phyloP scores from a whole-genome alignment of 2,113 vertebrate species.

The Oryzias curvinotus region DNA sequence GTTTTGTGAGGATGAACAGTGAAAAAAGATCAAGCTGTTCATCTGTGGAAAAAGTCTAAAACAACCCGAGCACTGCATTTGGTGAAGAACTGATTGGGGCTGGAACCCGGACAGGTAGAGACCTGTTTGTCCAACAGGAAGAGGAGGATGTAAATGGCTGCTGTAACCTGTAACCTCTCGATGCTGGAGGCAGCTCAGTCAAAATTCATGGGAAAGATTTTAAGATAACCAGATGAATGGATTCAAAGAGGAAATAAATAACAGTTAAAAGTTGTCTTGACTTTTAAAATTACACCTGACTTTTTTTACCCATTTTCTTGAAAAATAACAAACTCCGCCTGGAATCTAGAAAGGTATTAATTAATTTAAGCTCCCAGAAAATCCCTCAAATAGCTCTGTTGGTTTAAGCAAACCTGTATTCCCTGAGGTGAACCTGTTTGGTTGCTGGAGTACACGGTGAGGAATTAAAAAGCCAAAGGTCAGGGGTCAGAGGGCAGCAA shows the following conservation, averaged over 20 bases:
- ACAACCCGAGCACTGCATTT: neutral
- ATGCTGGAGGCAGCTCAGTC: constrained; percentile 21
- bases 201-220: constrained; percentile 22
- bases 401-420: constrained; percentile 11
- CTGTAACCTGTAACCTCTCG: constrained; percentile 40
- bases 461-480: constrained; percentile 40
- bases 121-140: constrained; percentile 49
- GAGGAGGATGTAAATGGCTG: constrained; percentile 21
- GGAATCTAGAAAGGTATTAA: too few relatives aligned
- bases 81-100: constrained; percentile 1
- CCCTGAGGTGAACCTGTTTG: constrained; percentile 28
- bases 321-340: too few relatives aligned
- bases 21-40: neutral
- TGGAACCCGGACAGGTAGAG: constrained; percentile 45
- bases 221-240: constrained; percentile 8
- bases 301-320: neutral
- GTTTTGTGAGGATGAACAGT: too few relatives aligned
- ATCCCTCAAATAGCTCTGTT: neutral
- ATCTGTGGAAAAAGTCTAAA: neutral
- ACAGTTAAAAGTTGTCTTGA: neutral
- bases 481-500: constrained; percentile 40
- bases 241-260: constrained; percentile 1
- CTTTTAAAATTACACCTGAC: neutral
- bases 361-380: too few relatives aligned
- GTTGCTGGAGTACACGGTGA: constrained; percentile 13